Percentiles rank a stretch among this genome's conserved stretches.
These are phyloP conservation scores for Caenorhabditis sulstoni DNA, from an alignment of 2,888 invertebrate species.

Conservation along the genomic window DNA sequence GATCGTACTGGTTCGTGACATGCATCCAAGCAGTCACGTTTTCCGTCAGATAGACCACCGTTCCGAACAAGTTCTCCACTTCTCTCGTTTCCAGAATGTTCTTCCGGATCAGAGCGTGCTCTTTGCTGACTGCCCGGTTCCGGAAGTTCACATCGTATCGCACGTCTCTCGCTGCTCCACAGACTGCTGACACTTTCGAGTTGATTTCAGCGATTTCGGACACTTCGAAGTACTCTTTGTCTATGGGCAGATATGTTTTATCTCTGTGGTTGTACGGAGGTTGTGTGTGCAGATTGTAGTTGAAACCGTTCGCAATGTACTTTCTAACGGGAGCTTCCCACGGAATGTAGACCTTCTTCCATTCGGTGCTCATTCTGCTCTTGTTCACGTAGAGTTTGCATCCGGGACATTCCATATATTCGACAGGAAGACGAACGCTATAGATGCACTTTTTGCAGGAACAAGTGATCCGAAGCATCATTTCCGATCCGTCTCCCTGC, in stretches of 20 bases:
- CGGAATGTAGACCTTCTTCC: slow-evolving; percentile 26
- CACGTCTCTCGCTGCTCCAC: slow-evolving; percentile 32
- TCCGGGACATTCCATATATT: slow-evolving; percentile 24
- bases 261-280: background rate
- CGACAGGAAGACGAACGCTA: slow-evolving; percentile 16
- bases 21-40: slow-evolving; percentile 45
- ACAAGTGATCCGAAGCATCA: slow-evolving; percentile 34
- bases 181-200: slow-evolving; percentile 12
- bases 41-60: slow-evolving; percentile 25
- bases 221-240: slow-evolving; percentile 12
- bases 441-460: slow-evolving; percentile 29
- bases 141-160: slow-evolving; percentile 16
- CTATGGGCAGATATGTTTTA: slow-evolving; percentile 11
- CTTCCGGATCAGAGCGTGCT: slow-evolving; percentile 28
- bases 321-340: slow-evolving; percentile 17
- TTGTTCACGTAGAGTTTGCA: slow-evolving; percentile 37
- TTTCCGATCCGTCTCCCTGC: slow-evolving; percentile 31
- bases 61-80: slow-evolving; percentile 32
- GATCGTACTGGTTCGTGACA: slow-evolving; percentile 29
- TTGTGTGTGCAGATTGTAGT: slow-evolving; percentile 1
- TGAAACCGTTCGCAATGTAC: slow-evolving; percentile 9
- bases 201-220: slow-evolving; percentile 30
- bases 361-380: slow-evolving; percentile 36
- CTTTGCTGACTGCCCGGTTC: slow-evolving; percentile 21
- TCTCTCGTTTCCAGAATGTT: slow-evolving; percentile 9